Percentiles rank a stretch among this genome's conserved stretches.
These are phyloP conservation scores for Hirundo rustica DNA, from an alignment of 2,797 vertebrate species.

Conservation along the genomic window DNA sequence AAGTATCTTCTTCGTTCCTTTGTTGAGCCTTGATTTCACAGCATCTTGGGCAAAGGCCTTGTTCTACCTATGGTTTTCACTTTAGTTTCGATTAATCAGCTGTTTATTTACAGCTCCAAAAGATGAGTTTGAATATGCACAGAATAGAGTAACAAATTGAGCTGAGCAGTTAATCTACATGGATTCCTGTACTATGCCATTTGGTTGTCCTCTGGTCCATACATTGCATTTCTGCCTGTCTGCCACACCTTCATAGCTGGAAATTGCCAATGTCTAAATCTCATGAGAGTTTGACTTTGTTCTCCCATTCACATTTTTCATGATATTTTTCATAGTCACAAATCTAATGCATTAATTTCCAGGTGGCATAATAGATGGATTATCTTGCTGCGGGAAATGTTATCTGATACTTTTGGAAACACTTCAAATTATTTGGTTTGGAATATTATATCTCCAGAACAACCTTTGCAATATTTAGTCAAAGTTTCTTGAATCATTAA, in stretches of 20 bases:
- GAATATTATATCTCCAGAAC: not conserved
- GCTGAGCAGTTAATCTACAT: not conserved
- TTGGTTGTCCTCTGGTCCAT: accelerated
- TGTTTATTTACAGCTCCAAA: not conserved
- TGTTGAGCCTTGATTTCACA: not conserved
- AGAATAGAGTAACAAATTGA: not conserved
- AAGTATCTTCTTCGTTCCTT: not conserved
- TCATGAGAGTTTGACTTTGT: not conserved
- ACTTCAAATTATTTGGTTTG: not conserved
- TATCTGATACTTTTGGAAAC: not conserved
- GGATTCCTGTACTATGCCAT: not conserved
- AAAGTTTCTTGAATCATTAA: not conserved
- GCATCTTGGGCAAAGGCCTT: not conserved
- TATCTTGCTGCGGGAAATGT: not conserved
- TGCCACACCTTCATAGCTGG: not conserved
- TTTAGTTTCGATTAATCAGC: not conserved
- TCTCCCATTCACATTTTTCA: not conserved
- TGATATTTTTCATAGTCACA: not conserved
- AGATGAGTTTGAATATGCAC: not conserved
- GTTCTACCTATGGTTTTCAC: not conserved
- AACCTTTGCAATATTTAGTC: not conserved
- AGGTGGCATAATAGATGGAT: not conserved
- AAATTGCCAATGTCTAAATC: not conserved
- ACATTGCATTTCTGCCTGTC: not conserved
- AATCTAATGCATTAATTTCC: not conserved